Conservation (phyloP, 2,888 invertebrate species). For the Limnephilus rhombicus region DNA sequence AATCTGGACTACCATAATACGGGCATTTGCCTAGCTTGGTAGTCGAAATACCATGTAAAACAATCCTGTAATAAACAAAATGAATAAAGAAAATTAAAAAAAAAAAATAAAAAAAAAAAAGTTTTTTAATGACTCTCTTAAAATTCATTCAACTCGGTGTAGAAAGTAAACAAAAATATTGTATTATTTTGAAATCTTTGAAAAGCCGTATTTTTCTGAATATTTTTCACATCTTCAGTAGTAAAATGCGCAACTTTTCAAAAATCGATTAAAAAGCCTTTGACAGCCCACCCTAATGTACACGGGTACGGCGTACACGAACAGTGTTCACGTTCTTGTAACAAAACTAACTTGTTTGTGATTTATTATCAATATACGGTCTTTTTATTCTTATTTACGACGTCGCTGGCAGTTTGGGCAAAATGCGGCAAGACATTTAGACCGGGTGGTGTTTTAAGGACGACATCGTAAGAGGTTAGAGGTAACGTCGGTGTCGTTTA, state of each 20-base stretch:
- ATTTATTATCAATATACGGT: slow-evolving; percentile 1
- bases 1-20: too few species aligned
- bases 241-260: not conserved
- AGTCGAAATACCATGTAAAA: too few species aligned
- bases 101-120: too few species aligned
- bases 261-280: not conserved
- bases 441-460: not conserved
- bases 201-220: not conserved
- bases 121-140: too few species aligned
- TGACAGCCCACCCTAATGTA: not conserved
- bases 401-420: not conserved
- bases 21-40: too few species aligned
- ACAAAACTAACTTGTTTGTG: not conserved
- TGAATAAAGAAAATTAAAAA: too few species aligned
- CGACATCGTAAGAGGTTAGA: not conserved
- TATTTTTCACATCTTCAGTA: not conserved
- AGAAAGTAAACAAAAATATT: not conserved
- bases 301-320: not conserved
- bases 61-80: too few species aligned
- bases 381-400: not conserved
- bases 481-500: not conserved
- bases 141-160: too few species aligned
- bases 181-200: not conserved
- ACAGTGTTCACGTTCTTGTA: not conserved
- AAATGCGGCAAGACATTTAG: not conserved